A percentile compares a stretch with the other conserved stretches of the same genome.
These are phyloP conservation scores for Merops nubicus DNA, from an alignment of 2,113 vertebrate genomes.

Conservation along the genomic window DNA sequence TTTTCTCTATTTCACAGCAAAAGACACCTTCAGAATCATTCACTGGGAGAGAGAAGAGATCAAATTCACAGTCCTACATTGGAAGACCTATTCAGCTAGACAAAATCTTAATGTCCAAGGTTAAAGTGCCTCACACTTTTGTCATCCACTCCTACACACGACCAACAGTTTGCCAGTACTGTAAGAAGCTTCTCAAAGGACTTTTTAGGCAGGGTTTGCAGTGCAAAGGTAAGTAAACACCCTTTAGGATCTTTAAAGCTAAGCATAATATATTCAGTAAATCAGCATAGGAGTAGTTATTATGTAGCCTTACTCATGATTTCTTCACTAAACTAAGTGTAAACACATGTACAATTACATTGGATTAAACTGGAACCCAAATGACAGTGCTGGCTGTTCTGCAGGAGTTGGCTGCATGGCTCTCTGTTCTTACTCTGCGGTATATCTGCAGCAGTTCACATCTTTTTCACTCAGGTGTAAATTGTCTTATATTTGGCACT, in stretches of 20 bases:
- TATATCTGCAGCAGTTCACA: not conserved
- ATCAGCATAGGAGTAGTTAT: not conserved
- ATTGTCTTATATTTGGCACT: not conserved
- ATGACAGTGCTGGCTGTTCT: not conserved
- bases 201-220: constrained; percentile 85
- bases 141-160: constrained; percentile 96
- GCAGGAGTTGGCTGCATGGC: not conserved
- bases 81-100: constrained; percentile 94
- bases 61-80: constrained; percentile 91
- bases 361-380: not conserved
- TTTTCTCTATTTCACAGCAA: constrained; percentile 75
- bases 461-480: constrained; percentile 6
- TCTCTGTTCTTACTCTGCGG: not conserved
- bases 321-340: not conserved
- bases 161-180: constrained; percentile 96
- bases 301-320: not conserved
- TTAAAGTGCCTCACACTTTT: constrained; percentile 97
- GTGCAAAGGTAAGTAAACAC: constrained; percentile 79
- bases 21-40: constrained; percentile 89
- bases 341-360: not conserved
- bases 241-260: not conserved
- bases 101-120: constrained; percentile 93
- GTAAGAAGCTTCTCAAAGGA: constrained; percentile 92
- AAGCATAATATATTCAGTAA: not conserved
- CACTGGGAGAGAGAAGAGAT: constrained; percentile 87